Evolutionary conservation across 2,888 invertebrate genomes (phyloP).

Genomic region (Apotomis turbidana): DNA sequence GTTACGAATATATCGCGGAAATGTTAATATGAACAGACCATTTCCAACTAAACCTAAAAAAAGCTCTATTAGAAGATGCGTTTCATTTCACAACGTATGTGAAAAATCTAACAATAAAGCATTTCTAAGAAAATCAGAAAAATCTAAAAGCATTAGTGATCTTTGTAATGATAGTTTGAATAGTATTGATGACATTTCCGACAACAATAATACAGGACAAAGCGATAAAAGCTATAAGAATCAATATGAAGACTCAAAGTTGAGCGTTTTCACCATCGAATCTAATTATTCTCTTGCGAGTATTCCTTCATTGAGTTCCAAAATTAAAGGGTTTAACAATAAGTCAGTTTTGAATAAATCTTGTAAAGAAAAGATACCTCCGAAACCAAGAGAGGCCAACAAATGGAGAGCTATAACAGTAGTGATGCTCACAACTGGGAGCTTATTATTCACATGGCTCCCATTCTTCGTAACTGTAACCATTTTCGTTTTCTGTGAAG

Average conservation of each 20-base stretch:
- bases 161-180: constrained; percentile 50
- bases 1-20: constrained; percentile 67
- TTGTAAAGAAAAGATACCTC: constrained; percentile 42
- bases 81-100: constrained; percentile 58
- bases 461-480: constrained; percentile 85
- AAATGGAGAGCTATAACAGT: constrained; percentile 86
- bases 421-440: constrained; percentile 84
- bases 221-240: constrained; percentile 45
- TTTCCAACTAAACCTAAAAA: constrained; percentile 50
- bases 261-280: constrained; percentile 64
- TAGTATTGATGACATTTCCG: constrained; percentile 40
- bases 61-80: constrained; percentile 60
- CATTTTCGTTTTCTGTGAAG: constrained; percentile 81
- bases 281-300: constrained; percentile 52
- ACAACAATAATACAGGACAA: constrained; percentile 42
- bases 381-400: constrained; percentile 65
- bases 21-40: constrained; percentile 47
- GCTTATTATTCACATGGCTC: constrained; percentile 85
- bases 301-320: constrained; percentile 46
- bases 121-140: constrained; percentile 44
- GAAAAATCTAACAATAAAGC: constrained; percentile 43
- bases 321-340: constrained; percentile 14
- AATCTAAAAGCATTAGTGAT: constrained; percentile 66
- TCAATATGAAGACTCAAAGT: constrained; percentile 57
- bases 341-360: constrained; percentile 40